A percentile compares a stretch with the other conserved stretches of the same genome.
phyloP scores from a whole-genome alignment of 2,888 invertebrate genomes.

The Melitaea athalia region DNA sequence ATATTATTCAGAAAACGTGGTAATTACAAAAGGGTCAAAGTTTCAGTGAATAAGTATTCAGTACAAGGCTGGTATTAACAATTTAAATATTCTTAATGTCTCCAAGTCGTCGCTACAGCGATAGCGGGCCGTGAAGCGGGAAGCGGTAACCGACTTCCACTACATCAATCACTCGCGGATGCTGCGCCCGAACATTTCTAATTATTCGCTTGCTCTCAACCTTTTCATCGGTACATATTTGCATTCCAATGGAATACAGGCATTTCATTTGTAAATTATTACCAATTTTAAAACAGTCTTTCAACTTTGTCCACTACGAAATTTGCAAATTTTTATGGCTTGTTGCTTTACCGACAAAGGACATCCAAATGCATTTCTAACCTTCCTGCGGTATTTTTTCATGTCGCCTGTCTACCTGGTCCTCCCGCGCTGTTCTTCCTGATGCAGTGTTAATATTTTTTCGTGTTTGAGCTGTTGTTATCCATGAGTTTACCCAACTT shows the following conservation, averaged over 20 bases:
- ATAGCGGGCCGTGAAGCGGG: constrained; percentile 40
- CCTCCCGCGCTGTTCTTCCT: too few species aligned
- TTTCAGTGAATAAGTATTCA: constrained; percentile 78
- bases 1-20: constrained; percentile 35
- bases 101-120: constrained; percentile 70
- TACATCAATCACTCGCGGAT: constrained; percentile 82
- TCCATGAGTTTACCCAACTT: too few species aligned
- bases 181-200: constrained; percentile 79
- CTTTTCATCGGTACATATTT: constrained; percentile 23
- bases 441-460: too few species aligned
- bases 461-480: too few species aligned
- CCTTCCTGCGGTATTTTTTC: too few species aligned
- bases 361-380: too few species aligned
- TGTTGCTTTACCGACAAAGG: too few species aligned
- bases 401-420: too few species aligned
- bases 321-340: too few species aligned
- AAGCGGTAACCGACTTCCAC: constrained; percentile 67
- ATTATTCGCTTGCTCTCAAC: constrained; percentile 64
- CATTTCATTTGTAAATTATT: neutral
- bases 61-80: constrained; percentile 80
- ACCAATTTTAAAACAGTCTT: neutral
- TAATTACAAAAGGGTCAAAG: constrained; percentile 64
- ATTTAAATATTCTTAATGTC: constrained; percentile 82
- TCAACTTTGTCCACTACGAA: too few species aligned
- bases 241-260: neutral